These are phyloP conservation scores for Channallabes apus DNA, from an alignment of 2,797 vertebrate genomes.

Conservation along the genomic window DNA sequence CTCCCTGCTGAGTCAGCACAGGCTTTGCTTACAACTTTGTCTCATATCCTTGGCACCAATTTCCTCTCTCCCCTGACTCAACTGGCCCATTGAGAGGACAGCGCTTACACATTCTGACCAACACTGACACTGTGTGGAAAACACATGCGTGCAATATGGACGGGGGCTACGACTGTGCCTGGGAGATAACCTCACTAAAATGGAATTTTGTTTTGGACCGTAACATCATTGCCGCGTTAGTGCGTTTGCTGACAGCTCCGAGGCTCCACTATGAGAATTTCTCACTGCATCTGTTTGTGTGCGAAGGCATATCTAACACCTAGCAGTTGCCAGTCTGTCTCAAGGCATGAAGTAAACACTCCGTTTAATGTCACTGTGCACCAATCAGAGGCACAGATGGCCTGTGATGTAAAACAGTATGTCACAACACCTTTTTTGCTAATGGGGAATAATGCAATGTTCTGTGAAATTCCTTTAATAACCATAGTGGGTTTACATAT, in stretches of 20 bases:
- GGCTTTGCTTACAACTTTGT: slow-evolving; percentile 39
- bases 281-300: slow-evolving; percentile 17
- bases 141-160: slow-evolving; percentile 26
- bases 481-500: not conserved
- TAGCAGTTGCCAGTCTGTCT: slow-evolving; percentile 18
- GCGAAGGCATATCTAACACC: slow-evolving; percentile 29
- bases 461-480: not conserved
- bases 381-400: slow-evolving; percentile 39
- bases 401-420: slow-evolving; percentile 43
- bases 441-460: slow-evolving; percentile 7
- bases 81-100: slow-evolving; percentile 1
- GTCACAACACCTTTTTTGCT: slow-evolving; percentile 36
- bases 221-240: not conserved
- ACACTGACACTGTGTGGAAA: slow-evolving; percentile 17
- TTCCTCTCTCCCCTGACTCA: slow-evolving; percentile 19
- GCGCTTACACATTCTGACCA: not conserved
- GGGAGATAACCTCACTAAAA: slow-evolving; percentile 21
- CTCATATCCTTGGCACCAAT: slow-evolving; percentile 30
- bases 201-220: slow-evolving; percentile 21
- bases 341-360: slow-evolving; percentile 35
- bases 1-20: slow-evolving; percentile 41
- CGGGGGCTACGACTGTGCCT: slow-evolving; percentile 19
- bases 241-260: slow-evolving; percentile 20
- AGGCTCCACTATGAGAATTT: slow-evolving; percentile 6
- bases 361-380: slow-evolving; percentile 47